Evolutionary conservation across 1,140 invertebrate species (phyloP).

Genomic region (Eumeta japonica): DNA sequence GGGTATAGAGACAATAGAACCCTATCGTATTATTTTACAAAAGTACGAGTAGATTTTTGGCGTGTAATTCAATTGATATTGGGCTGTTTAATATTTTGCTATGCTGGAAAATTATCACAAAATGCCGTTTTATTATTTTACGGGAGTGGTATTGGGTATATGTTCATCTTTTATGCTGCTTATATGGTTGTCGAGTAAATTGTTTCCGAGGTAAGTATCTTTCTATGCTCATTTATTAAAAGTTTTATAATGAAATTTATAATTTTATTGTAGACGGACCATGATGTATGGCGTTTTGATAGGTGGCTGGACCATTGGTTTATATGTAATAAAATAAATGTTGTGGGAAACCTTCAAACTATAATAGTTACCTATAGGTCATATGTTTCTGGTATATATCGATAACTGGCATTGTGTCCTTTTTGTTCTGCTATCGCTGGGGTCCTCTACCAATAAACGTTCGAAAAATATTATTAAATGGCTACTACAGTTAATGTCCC

Average conservation of each 20-base stretch:
- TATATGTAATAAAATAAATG: constrained; percentile 77
- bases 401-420: constrained; percentile 73
- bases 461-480: constrained; percentile 85
- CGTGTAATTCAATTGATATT: constrained; percentile 60
- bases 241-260: no score
- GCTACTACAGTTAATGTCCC: constrained; percentile 75
- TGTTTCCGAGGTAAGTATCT: constrained; percentile 81
- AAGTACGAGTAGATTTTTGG: constrained; percentile 70
- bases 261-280: constrained; percentile 70
- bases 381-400: constrained; percentile 78
- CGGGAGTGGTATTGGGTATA: constrained; percentile 81
- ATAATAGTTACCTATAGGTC: constrained; percentile 69
- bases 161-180: constrained; percentile 78
- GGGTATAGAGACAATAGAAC: no score
- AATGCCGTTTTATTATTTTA: constrained; percentile 84
- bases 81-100: constrained; percentile 70
- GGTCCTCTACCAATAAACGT: constrained; percentile 79
- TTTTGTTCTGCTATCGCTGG: constrained; percentile 82
- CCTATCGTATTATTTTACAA: no score
- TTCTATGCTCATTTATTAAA: no score
- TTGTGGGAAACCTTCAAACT: constrained; percentile 72
- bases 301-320: constrained; percentile 77
- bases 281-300: constrained; percentile 72
- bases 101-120: constrained; percentile 65
- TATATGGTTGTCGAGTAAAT: constrained; percentile 74